These are phyloP conservation scores for Actinernus sp. DNA, from an alignment of 92 coral and sea anemone species.

Conservation along the genomic window DNA sequence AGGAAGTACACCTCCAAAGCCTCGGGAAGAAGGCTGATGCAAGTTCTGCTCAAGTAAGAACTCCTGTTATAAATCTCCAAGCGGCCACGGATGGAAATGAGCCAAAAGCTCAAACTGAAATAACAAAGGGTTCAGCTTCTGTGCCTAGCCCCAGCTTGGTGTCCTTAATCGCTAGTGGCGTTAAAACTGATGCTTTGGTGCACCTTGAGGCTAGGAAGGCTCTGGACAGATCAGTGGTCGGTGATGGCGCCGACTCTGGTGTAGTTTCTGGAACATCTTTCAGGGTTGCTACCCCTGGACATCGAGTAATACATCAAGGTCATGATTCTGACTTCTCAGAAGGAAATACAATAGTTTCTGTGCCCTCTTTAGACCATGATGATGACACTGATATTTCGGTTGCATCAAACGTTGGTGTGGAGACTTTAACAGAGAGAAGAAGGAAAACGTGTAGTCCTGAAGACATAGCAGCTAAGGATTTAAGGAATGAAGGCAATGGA, in stretches of 20 bases:
- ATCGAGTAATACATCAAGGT: not conserved
- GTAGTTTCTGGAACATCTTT: constrained; percentile 19
- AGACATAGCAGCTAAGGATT: constrained; percentile 20
- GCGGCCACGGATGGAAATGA: not conserved
- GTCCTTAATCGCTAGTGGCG: constrained; percentile 89
- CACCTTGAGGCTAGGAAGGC: constrained; percentile 32
- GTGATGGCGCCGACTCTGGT: constrained; percentile 35
- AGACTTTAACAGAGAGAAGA: constrained; percentile 21
- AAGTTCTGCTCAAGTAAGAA: not conserved
- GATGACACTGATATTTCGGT: constrained; percentile 49
- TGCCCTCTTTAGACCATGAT: constrained; percentile 10
- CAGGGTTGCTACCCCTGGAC: not conserved
- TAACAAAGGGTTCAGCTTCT: not conserved
- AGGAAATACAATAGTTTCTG: constrained; percentile 14
- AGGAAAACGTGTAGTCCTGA: constrained; percentile 58
- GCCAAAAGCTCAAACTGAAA: not conserved
- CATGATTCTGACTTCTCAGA: constrained; percentile 4
- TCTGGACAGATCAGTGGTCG: not conserved
- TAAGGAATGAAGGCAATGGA: constrained; percentile 12
- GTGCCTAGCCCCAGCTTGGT: constrained; percentile 77
- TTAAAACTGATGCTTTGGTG: constrained; percentile 70
- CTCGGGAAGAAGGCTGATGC: not conserved
- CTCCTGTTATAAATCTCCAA: not conserved
- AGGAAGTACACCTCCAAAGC: constrained; percentile 63
- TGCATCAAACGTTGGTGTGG: constrained; percentile 11